Evolutionary conservation across 2,888 invertebrate genomes (phyloP), one percentile per base, ranked within the genome.

Genomic region (Troglohyphantes excavatus): DNA sequence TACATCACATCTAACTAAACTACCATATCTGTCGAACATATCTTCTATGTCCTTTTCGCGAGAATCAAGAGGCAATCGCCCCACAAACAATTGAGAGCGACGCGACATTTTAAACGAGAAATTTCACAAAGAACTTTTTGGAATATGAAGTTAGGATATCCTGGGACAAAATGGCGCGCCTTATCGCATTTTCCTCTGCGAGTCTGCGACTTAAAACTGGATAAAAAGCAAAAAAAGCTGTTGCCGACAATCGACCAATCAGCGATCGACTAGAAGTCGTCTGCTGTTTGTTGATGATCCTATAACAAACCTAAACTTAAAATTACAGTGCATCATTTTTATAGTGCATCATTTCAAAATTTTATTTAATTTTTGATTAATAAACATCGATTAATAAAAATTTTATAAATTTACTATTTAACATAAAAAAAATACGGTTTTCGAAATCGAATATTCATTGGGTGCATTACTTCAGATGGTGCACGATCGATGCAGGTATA

Each of bases 61-160:
- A 43, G 84, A 90, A 79, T 90, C 84, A n/a, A 90, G 33, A 43
- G 90, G 90, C 29, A 90, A 79, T n/a, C 90, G 68, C n/a, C 90
- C 90, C n/a, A 90, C 90, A 39, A 84, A 90, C 19, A 90, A 73
- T 67, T 90, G 84, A 3, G 78, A 90, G 2, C 90, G 79, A 19
- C 84, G 46, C 9, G 89, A 89, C 89, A 89, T 89, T 70, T 46
- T 81, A 13, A 21, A 53, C 17, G 13, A n/a, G 5, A 53, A 53
- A 53, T 33, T 53, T n/a, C 53, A 53, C 9, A 39, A n/a, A 53
- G 13, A 33, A 33, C 9, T 6, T 3, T 9, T 33, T 33, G 3
- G 9, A 9, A 53, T n/a, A 53, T 53, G n/a, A n/a, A 53, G 13
- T 53, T 53, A 53, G 39, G 0, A 17, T 53, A n/a, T 6, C 13